These are phyloP conservation scores for Sebastes fasciatus DNA, from an alignment of 2,113 vertebrate genomes.

Conservation along the genomic window DNA sequence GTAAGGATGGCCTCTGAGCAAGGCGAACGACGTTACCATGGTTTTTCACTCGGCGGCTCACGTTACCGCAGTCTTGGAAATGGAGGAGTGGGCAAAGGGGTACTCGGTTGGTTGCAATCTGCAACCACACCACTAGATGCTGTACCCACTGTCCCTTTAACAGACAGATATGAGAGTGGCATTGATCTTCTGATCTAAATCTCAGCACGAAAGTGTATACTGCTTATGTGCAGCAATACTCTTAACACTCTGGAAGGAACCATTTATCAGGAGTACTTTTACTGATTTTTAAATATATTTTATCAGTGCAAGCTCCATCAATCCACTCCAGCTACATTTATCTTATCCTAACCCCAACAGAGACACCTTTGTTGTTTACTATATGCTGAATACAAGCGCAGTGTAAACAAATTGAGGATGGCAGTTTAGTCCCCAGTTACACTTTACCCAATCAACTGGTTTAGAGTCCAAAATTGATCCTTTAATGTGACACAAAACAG, in stretches of 20 bases:
- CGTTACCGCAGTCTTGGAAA: too few relatives aligned
- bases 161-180: too few relatives aligned
- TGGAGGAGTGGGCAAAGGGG: too few relatives aligned
- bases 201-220: not conserved
- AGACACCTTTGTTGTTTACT: not conserved
- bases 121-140: too few relatives aligned
- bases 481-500: not conserved
- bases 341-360: not conserved
- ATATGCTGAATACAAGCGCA: not conserved
- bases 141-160: too few relatives aligned
- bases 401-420: not conserved
- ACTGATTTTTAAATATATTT: not conserved
- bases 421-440: not conserved
- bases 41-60: too few relatives aligned
- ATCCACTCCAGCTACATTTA: not conserved
- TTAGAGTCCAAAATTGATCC: slow-evolving; percentile 14
- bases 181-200: too few relatives aligned
- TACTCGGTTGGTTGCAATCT: too few relatives aligned
- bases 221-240: not conserved
- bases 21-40: too few relatives aligned
- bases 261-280: not conserved
- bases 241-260: not conserved
- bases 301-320: too few relatives aligned
- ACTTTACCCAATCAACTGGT: not conserved
- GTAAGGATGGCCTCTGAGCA: too few relatives aligned